These are phyloP conservation scores for Megaustenia siamemsis DNA, from an alignment of 2,888 invertebrate species.

Conservation along the genomic window DNA sequence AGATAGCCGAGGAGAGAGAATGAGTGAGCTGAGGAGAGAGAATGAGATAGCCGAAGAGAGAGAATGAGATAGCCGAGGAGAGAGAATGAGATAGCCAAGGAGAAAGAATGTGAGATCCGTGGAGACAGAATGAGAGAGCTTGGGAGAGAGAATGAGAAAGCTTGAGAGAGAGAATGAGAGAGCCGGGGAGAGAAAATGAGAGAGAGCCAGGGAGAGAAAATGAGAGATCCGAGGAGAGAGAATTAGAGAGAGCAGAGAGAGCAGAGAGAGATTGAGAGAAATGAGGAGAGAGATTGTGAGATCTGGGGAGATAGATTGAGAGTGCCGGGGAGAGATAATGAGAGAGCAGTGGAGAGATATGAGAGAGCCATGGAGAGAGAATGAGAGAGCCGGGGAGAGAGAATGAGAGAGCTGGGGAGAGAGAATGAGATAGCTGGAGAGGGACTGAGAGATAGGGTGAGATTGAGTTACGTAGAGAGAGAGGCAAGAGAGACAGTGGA, in stretches of 20 bases:
- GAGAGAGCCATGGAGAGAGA: neutral
- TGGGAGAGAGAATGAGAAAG: neutral
- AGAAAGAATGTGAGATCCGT: neutral
- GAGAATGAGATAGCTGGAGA: slow-evolving; percentile 1
- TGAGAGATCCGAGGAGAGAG: neutral
- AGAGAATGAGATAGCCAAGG: neutral
- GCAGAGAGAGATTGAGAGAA: slow-evolving; percentile 13
- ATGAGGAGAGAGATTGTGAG: neutral
- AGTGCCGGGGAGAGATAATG: slow-evolving; percentile 17
- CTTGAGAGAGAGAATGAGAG: neutral
- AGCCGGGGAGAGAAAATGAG: neutral
- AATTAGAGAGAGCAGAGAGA: neutral
- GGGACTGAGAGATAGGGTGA: slow-evolving; percentile 19
- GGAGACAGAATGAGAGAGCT: neutral
- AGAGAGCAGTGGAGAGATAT: too few species aligned
- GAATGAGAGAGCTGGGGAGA: slow-evolving; percentile 16
- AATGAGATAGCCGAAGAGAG: neutral
- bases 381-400: slow-evolving; percentile 9
- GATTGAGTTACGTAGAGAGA: slow-evolving; percentile 32
- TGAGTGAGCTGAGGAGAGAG: neutral
- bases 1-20: neutral
- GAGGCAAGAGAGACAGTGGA: neutral
- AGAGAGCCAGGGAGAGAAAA: neutral
- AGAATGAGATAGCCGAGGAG: neutral
- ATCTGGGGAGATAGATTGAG: slow-evolving; percentile 19